Conservation (phyloP, 2,113 vertebrate species). For the Dasyornis broadbenti region DNA sequence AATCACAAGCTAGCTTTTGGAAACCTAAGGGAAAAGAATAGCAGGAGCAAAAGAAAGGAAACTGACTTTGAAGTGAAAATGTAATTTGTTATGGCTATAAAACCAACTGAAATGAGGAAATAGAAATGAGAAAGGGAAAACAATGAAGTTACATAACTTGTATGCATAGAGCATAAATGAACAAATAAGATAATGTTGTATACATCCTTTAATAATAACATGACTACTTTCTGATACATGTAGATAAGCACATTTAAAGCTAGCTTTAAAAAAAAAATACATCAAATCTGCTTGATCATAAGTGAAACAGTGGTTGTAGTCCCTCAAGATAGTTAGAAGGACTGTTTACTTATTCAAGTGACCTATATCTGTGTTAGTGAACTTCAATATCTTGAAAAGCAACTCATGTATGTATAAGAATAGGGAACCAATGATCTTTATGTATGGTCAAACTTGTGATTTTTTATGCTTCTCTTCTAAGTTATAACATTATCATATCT, state of each 20-base stretch:
- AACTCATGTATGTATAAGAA: background rate
- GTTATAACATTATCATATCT: background rate
- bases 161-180: background rate
- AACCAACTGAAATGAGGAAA: constrained; percentile 12
- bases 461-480: background rate
- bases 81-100: constrained; percentile 2
- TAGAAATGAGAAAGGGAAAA: background rate
- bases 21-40: background rate
- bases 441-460: background rate
- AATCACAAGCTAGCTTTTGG: background rate
- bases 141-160: background rate
- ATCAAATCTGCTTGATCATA: background rate
- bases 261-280: background rate
- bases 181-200: background rate
- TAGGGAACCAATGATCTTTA: background rate
- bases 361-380: background rate
- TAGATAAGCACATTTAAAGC: background rate
- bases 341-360: background rate
- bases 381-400: background rate
- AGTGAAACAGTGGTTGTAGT: background rate
- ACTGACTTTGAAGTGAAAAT: background rate
- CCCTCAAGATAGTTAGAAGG: background rate
- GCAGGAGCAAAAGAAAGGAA: background rate
- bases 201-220: background rate
- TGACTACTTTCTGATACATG: background rate